Base-by-base conservation (phyloP, 2,113 vertebrate genomes). In the Nothobranchius kuhntae region DNA sequence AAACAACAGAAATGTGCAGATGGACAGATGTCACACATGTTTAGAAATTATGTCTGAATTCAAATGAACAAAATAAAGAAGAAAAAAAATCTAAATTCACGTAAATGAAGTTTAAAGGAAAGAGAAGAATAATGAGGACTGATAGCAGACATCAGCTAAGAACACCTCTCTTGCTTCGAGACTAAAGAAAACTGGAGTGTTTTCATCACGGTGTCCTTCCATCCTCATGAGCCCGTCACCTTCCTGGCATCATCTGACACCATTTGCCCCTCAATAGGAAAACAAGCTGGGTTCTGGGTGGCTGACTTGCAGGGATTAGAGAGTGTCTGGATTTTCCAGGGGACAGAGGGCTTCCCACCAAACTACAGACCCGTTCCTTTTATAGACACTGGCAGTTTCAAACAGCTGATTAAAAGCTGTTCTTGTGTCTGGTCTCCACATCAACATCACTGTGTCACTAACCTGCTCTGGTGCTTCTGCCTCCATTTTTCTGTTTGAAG, bases 251-350 rank as follows among this genome's bases (percentile, higher is more conserved):
- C 71, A 42, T 38, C 63, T 64, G 63, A 71, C 63, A 72, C 73
- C 48, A 62, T 52, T 14, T 13, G 56, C 61, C 66, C 89, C 89
- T 91, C 92, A 92, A 91, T 90, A 92, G 87, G 91, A 87, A 21
- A 89, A 75, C 58, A 75, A 46, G 51, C 47, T 40, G 67, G 76
- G 86, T 55, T 71, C 71, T 51, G 87, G 89, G 55, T 87, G 81
- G 65, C 78, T 91, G 86, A 72, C 57, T 78, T 55, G 21, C 65
- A 61, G 48, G 86, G 89, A 91, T 91, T 91, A 91, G 77, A 69
- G 73, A 51, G 63, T 76, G 59, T 21, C 21, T 21, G 21, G 21
- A 1, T 30, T 30, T 73, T 52, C 74, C 71, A 48, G 71, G 71
- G 84, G 77, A 80, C 77, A 75, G 72, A 86, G 68, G 17, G 15